Evolutionary conservation across 2,113 vertebrate species (phyloP).

Genomic region (Rhineura floridana): DNA sequence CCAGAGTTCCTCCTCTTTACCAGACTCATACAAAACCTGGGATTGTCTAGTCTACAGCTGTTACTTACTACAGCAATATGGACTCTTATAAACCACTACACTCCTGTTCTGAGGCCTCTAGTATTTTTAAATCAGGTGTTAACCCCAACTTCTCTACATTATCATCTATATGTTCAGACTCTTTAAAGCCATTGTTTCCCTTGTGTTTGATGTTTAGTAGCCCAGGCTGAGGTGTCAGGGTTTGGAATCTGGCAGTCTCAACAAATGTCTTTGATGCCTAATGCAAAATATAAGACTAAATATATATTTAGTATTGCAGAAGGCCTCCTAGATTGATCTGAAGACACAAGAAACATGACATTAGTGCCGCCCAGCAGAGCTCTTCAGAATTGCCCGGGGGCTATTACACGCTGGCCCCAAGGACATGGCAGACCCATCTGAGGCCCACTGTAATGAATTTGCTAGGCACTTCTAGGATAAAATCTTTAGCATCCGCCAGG

Average conservation of each 20-base stretch:
- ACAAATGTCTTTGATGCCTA: not conserved
- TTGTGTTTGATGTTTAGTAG: not conserved
- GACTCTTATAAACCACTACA: not conserved
- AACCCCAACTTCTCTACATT: no score
- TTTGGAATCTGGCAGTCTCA: not conserved
- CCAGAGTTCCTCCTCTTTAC: not conserved
- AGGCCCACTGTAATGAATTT: no score
- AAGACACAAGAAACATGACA: fast-evolving
- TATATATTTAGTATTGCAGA: constrained; percentile 26
- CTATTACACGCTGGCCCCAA: no score
- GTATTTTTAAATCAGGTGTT: not conserved
- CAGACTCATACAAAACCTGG: not conserved
- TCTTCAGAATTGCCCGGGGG: no score
- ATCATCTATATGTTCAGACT: not conserved
- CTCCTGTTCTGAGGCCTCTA: not conserved
- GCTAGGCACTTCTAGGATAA: no score
- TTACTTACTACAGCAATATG: not conserved
- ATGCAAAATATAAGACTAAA: not conserved
- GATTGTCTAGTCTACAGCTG: not conserved
- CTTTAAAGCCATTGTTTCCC: not conserved
- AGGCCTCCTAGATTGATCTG: constrained; percentile 11
- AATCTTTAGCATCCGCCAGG: no score
- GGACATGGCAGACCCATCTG: no score
- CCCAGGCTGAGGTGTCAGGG: not conserved
- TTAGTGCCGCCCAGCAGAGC: no score